Conservation (phyloP, 1,140 invertebrate species). For the Penaeus chinensis region DNA sequence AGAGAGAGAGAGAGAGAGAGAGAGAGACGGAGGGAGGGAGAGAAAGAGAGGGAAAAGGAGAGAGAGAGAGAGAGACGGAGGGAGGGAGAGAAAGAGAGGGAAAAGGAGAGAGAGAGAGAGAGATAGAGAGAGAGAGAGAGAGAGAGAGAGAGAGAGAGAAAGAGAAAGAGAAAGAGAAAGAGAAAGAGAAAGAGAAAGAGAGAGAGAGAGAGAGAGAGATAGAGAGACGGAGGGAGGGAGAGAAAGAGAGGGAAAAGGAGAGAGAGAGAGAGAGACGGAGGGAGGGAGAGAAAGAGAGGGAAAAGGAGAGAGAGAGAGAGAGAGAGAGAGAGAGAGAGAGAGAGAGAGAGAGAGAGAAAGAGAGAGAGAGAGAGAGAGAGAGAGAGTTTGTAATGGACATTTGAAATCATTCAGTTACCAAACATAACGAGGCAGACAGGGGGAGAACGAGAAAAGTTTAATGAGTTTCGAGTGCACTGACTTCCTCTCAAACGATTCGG, state of each 20-base stretch:
- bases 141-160: not conserved
- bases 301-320: not conserved
- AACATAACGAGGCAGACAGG: no score
- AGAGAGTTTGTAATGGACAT: no score
- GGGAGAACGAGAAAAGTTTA: no score
- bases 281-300: not conserved
- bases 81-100: not conserved
- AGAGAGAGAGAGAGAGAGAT: no score
- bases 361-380: not conserved
- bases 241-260: no score
- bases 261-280: no score
- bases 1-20: slow-evolving; percentile 15
- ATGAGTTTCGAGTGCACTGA: no score
- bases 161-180: not conserved
- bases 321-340: no score
- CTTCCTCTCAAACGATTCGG: no score
- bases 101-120: no score
- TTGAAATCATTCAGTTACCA: no score
- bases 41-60: not conserved
- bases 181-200: not conserved
- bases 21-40: slow-evolving; percentile 9
- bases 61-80: not conserved
- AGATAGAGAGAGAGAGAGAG: not conserved
- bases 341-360: not conserved
- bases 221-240: no score